Base-by-base conservation (phyloP, 2,888 invertebrate genomes). In the Acrocyrtus sp. region DNA sequence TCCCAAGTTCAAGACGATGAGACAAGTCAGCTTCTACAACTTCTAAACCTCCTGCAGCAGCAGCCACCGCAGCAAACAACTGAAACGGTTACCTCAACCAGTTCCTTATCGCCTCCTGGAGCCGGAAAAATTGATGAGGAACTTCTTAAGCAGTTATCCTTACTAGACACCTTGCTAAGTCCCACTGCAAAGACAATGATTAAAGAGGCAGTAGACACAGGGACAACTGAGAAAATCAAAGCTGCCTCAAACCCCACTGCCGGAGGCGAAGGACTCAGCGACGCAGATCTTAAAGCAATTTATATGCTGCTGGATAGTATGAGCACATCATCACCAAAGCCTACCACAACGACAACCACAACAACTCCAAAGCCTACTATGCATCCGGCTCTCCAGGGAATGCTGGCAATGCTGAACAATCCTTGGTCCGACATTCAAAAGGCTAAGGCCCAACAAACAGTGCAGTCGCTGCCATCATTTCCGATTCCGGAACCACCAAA, bases 251-350 rank as follows among this genome's bases (percentile, higher is more conserved):
- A 45, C 21, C n/a, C 54, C 12, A n/a, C 51, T 12, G 50, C 8
- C 22, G 51, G 24, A 5, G n/a, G 27, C 4, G 53, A 54, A 3
- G 75, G 75, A 0, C 41, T 79, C 2, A 67, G 69, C 17, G 78
- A 79, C 53, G 56, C 68, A 0, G 79, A 79, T 60, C 56, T 79
- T 19, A 72, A 75, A 61, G 66, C 70, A 5, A 79, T 79, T 60
- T 79, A 74, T 34, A 61, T 61, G 34, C 27, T 79, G 10, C 58
- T 79, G 41, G 78, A 76, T n/a, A 43, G 43, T 19, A 63, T 70
- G 51, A 58, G 61, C n/a, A 43, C 68, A 6, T 45, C 67, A 54
- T 29, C 56, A 22, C 27, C 68, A 15, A 24, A 60, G 27, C 43
- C 54, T n/a, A 34, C 58, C 1, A 51, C 75, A 19, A 70, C 75